Evolutionary conservation across 2,113 vertebrate species (phyloP).

Genomic region (Sisor rabdophorus): DNA sequence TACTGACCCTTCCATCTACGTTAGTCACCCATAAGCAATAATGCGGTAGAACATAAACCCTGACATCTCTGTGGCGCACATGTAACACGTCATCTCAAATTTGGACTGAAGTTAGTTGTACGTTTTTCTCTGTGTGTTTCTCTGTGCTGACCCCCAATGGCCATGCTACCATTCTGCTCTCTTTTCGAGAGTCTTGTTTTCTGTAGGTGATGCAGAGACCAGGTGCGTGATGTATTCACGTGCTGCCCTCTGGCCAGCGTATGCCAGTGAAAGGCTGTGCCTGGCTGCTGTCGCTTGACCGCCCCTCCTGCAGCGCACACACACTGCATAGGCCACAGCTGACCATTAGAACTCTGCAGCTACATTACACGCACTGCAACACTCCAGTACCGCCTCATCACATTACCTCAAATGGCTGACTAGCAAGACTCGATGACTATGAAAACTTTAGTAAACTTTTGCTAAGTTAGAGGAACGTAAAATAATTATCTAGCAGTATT

Average conservation of each 20-base stretch:
- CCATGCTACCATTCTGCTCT: constrained; percentile 20
- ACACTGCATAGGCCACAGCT: constrained; percentile 57
- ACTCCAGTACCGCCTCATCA: background rate
- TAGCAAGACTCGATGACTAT: background rate
- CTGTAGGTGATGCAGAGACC: background rate
- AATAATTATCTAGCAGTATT: background rate
- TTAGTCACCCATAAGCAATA: too few species aligned
- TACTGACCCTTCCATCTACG: too few species aligned
- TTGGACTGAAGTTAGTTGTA: too few species aligned
- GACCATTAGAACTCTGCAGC: constrained; percentile 22
- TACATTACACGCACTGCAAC: constrained; percentile 6
- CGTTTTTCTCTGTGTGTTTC: background rate
- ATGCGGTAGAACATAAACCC: background rate
- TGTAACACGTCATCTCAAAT: background rate
- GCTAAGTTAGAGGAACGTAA: background rate
- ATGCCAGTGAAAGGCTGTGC: constrained; percentile 91
- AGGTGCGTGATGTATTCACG: constrained; percentile 35
- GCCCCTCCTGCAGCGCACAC: constrained; percentile 83
- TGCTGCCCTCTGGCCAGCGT: constrained; percentile 58
- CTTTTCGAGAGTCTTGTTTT: constrained; percentile 27
- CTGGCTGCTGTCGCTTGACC: constrained; percentile 94
- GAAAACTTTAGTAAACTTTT: background rate
- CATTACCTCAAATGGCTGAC: background rate
- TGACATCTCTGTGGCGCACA: background rate
- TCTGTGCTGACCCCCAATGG: background rate